Evolutionary conservation across 2,797 vertebrate genomes (phyloP).

Genomic region (Steatocranus sp.): DNA sequence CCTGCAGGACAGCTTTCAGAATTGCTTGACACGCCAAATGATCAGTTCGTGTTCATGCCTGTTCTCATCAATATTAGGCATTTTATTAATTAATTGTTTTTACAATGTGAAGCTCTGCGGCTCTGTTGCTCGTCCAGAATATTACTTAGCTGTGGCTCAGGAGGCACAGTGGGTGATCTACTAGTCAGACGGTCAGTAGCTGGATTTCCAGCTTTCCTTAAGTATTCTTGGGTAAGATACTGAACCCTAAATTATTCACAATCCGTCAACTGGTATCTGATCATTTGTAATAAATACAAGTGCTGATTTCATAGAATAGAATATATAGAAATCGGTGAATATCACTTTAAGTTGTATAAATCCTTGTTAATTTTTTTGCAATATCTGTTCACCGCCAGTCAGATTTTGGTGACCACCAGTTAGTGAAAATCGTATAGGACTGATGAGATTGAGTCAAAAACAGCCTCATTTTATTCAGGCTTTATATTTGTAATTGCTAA

Average conservation of each 20-base stretch:
- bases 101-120: background rate
- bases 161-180: background rate
- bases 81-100: background rate
- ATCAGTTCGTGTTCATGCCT: background rate
- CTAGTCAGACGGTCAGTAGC: background rate
- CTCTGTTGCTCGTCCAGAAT: background rate
- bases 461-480: background rate
- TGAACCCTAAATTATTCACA: background rate
- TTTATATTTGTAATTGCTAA: background rate
- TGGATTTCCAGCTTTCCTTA: background rate
- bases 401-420: background rate
- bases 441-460: background rate
- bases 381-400: rapidly evolving
- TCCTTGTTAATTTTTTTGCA: rapidly evolving
- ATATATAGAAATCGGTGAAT: background rate
- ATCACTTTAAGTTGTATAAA: background rate
- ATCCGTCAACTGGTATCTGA: background rate
- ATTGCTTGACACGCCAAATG: rapidly evolving
- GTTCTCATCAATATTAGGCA: background rate
- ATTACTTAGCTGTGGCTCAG: background rate
- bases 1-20: background rate
- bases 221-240: background rate
- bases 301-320: rapidly evolving
- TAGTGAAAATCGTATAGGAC: background rate
- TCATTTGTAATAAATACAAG: background rate